phyloP scores from a whole-genome alignment of 2,888 invertebrate species.

The Nasonovia ribisnigri region DNA sequence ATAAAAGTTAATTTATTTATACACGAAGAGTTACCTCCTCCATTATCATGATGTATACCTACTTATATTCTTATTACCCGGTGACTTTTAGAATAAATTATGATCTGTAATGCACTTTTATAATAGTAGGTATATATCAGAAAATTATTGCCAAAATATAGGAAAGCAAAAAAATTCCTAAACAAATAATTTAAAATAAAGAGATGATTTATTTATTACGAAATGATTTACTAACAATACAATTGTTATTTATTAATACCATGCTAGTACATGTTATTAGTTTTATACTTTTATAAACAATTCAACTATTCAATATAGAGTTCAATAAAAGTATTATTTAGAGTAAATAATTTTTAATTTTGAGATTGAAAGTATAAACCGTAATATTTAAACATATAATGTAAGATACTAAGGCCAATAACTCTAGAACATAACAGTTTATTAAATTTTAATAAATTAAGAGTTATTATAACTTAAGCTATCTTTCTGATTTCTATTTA shows the following conservation, averaged over 20 bases:
- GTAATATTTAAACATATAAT: neutral
- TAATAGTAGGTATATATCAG: neutral
- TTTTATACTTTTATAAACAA: neutral
- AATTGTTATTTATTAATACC: neutral
- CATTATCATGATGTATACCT: conserved; percentile 10
- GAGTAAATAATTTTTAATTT: neutral
- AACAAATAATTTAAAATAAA: neutral
- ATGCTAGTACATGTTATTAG: neutral
- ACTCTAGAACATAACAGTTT: neutral
- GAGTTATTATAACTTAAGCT: neutral
- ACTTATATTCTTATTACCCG: neutral
- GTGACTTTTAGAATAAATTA: neutral
- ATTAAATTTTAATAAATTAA: neutral
- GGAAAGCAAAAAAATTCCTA: neutral
- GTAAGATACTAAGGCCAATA: neutral
- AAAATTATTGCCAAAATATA: neutral
- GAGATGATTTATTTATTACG: neutral
- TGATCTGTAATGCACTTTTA: neutral
- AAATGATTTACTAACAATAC: neutral
- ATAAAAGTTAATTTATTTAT: neutral
- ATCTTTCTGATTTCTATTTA: neutral
- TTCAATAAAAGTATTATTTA: neutral
- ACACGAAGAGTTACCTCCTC: neutral
- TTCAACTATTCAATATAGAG: neutral
- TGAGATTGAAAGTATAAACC: neutral